Evolutionary conservation across 1,140 invertebrate genomes (phyloP), one percentile per base, ranked within the genome.

Genomic region (Heliconius himera): DNA sequence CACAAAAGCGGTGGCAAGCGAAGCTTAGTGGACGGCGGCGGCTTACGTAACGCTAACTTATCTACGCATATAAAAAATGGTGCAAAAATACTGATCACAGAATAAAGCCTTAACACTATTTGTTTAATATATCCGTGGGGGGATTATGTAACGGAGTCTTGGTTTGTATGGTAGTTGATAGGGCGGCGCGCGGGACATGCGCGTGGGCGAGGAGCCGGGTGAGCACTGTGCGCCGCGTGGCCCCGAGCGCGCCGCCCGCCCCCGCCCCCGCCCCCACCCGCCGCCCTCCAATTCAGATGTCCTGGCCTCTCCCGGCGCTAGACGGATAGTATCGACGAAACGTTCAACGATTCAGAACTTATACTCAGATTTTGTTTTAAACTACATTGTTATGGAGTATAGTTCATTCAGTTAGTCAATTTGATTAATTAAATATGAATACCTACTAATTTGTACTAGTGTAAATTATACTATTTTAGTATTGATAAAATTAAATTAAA

Each of bases 21-120:
- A 93, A 94, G 90, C 92, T 93, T 91, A 83, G 91, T 93, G 93
- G 93, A 94, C 93, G 93, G 92, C 91, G 93, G 92, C 89, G 88
- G 89, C 90, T 93, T 94, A 93, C 88, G 91, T 93, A 93, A 92
- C 87, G 82, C 88, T 92, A 93, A 92, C 86, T 87, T 91, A 91
- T 85, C 85, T 90, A 91, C 82, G 82, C 83, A 84, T 92, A 88
- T 93, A 90, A 93, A 51, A 88, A 93, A 88, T 85, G 89, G 90
- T 94, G 90, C 91, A 87, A 93, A 94, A 93, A 90, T 89, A 90
- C 91, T 79, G 90, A 93, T 93, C 93, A 93, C 93, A 93, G 92
- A 92, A 91, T 88, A 26, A 93, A 92, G 92, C 92, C 90, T 94
- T 94, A 93, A 89, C 88, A 91, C 91, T 94, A 92, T 86, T 75